Evolutionary conservation across 2,888 invertebrate species (phyloP), one percentile per base, ranked within the genome.

Genomic region (Mythimna vitellina): DNA sequence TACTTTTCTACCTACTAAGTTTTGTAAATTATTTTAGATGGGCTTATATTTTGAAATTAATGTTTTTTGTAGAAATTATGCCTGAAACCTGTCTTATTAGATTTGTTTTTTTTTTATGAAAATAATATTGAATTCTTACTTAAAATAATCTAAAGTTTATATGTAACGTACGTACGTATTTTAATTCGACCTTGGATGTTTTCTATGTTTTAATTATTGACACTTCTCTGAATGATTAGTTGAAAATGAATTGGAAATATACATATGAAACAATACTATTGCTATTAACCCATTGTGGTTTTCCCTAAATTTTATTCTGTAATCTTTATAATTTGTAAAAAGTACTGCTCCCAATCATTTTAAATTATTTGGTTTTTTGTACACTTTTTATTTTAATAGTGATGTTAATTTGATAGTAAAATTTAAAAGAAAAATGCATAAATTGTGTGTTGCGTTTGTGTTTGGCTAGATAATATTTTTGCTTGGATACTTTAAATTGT

Each of bases 1-100:
- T 86, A 89, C 88, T 90, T 89, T 89, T 89, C 60, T 81, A 81
- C 79, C 77, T 80, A 80, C 60, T 71, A 32, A 35, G 35, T 63
- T 77, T 65, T 61, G 78, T 84, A 81, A 80, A 85, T 85, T 83
- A 69, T 74, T 78, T 83, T 73, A 66, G n/a, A 70, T 62, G 29
- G 38, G 25, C 32, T 29, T 53, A 7, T 58, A 38, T 63, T 80
- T 57, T 46, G n/a, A 29, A 78, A 17, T 25, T n/a, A 25, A n/a
- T 10, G 9, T 22, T 1, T 70, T 25, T 42, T 35, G 8, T 20
- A 6, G n/a, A 35, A 20, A 9, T 14, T 10, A 10, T 49, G 17
- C 22, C 42, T 78, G 0, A 7, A 38, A 22, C 1, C 60, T 35
- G 2, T 68, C 0, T 32, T 29, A 35, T 9, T 38, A 0, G 2